A percentile compares a stretch with the other conserved stretches of the same genome.
Conservation (phyloP, 2,113 vertebrate species). For the Hippoglossus stenolepis region DNA sequence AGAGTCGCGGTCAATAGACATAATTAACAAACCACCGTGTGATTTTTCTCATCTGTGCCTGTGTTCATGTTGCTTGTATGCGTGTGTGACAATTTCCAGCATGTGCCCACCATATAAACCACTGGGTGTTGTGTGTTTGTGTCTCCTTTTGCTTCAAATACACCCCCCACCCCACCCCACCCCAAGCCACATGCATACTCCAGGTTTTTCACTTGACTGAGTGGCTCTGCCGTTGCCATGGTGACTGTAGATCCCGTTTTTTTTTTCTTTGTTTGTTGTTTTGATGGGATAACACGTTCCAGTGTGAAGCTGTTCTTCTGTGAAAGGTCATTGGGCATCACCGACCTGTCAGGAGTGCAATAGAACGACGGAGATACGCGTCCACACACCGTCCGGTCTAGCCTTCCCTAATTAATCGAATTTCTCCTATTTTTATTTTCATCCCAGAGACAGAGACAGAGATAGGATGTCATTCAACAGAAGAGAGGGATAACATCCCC, state of each 20-base stretch:
- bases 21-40: neutral
- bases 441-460: conserved; percentile 12
- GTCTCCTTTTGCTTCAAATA: conserved; percentile 2
- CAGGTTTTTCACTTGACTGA: conserved; percentile 29
- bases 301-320: conserved; percentile 33
- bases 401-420: conserved; percentile 18
- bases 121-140: neutral
- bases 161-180: neutral
- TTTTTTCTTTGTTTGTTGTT: conserved; percentile 36
- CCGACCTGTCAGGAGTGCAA: conserved; percentile 20
- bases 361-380: neutral
- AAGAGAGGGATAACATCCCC: conserved; percentile 26
- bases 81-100: neutral
- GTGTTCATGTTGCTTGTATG: too few relatives aligned
- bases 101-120: neutral
- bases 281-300: conserved; percentile 17
- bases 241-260: conserved; percentile 42
- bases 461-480: conserved; percentile 14
- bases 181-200: conserved; percentile 24
- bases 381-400: neutral
- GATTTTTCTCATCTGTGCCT: too few relatives aligned
- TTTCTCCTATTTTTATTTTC: conserved; percentile 1
- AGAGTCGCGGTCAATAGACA: neutral
- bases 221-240: conserved; percentile 60
- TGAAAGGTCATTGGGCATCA: conserved; percentile 66